Conservation (phyloP, 2,888 invertebrate species). For the Galerucella nymphaeae region DNA sequence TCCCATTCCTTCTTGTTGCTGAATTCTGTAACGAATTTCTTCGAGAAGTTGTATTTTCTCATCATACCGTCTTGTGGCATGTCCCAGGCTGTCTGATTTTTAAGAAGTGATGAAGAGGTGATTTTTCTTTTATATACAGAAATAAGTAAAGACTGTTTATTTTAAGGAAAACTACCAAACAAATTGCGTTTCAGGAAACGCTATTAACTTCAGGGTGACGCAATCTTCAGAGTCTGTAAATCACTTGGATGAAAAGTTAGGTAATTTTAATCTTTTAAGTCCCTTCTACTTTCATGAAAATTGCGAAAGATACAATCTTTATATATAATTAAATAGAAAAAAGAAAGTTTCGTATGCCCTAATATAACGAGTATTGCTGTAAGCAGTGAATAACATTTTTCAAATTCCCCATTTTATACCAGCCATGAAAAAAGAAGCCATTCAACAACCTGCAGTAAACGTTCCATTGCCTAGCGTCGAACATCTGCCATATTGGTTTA, state of each 20-base stretch:
- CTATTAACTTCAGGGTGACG: neutral
- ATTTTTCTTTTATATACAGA: too few species aligned
- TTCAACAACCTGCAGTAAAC: constrained; percentile 12
- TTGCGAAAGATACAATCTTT: neutral
- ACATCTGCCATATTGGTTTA: constrained; percentile 13
- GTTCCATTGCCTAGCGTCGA: constrained; percentile 3
- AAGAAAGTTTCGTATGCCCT: neutral
- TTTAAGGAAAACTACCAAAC: neutral
- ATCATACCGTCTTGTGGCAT: too few species aligned
- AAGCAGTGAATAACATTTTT: constrained; percentile 1
- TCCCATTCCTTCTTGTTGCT: too few species aligned
- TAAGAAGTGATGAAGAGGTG: too few species aligned
- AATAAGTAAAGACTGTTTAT: neutral
- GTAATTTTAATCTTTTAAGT: neutral
- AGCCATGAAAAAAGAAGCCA: constrained; percentile 1
- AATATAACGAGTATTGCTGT: neutral
- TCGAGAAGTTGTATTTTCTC: too few species aligned
- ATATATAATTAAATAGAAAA: neutral
- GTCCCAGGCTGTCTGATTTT: too few species aligned
- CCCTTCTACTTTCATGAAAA: neutral
- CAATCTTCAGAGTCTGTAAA: neutral
- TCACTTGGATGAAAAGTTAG: neutral
- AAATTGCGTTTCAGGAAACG: neutral
- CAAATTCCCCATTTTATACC: neutral
- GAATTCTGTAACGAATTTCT: too few species aligned